Percentiles rank a stretch among this genome's conserved stretches.
Evolutionary conservation across 30 jellyfish, hydroid and myxozoan species (phyloP).

Genomic region (Aurelia sp.): DNA sequence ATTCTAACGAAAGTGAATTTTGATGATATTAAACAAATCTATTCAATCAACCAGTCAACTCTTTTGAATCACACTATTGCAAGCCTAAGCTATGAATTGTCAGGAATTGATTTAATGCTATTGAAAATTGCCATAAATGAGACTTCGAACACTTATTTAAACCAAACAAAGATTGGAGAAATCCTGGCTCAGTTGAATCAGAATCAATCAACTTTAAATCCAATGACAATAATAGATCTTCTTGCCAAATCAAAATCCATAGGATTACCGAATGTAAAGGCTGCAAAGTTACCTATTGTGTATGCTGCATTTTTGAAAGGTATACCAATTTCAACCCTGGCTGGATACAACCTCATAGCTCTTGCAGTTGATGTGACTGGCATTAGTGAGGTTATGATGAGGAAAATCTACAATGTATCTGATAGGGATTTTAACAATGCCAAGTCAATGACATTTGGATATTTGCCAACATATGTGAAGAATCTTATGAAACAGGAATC

Average conservation of each 20-base stretch:
- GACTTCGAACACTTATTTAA: neutral
- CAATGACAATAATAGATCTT: neutral
- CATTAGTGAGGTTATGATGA: neutral
- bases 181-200: neutral
- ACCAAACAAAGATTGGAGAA: neutral
- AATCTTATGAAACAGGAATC: neutral
- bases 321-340: neutral
- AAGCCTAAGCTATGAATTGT: neutral
- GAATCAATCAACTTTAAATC: neutral
- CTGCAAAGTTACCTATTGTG: slow-evolving; percentile 16
- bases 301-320: slow-evolving; percentile 28
- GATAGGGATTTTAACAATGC: too few relatives aligned
- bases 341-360: neutral
- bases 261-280: neutral
- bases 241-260: neutral
- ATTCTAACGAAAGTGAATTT: neutral
- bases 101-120: slow-evolving; percentile 5
- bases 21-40: neutral
- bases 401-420: too few relatives aligned
- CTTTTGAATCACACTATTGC: neutral
- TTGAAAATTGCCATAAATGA: neutral
- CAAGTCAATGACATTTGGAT: neutral
- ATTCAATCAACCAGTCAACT: neutral
- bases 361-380: slow-evolving; percentile 29
- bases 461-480: neutral